Evolutionary conservation across 2,797 vertebrate genomes (phyloP).

Genomic region (Pelobates cultripes): DNA sequence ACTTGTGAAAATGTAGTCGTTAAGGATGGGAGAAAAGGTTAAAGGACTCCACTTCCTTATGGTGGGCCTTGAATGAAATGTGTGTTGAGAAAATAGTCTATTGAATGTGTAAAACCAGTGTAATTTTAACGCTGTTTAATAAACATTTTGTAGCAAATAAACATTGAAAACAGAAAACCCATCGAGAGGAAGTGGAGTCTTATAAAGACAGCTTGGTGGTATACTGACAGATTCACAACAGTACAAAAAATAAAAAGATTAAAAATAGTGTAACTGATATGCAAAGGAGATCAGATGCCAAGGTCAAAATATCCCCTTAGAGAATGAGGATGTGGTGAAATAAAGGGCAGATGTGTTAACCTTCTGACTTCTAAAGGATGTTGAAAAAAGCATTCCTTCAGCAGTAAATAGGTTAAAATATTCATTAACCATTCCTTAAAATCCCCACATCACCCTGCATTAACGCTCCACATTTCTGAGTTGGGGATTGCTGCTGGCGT

Average conservation of each 20-base stretch:
- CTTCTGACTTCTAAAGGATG: slow-evolving; percentile 27
- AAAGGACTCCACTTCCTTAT: too few species aligned
- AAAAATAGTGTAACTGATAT: slow-evolving; percentile 84
- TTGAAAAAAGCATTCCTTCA: slow-evolving; percentile 23
- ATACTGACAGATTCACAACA: slow-evolving; percentile 68
- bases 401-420: neutral
- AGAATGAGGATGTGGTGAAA: slow-evolving; percentile 47
- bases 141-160: too few species aligned
- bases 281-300: slow-evolving; percentile 75
- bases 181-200: slow-evolving; percentile 41
- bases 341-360: slow-evolving; percentile 40
- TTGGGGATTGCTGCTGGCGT: too few species aligned
- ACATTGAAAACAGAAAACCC: neutral
- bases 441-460: too few species aligned
- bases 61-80: too few species aligned
- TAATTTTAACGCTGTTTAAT: neutral
- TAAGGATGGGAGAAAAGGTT: too few species aligned
- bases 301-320: slow-evolving; percentile 67
- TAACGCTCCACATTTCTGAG: too few species aligned
- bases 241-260: slow-evolving; percentile 71
- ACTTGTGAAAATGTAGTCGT: too few species aligned
- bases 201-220: slow-evolving; percentile 28
- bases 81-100: too few species aligned
- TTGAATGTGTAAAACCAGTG: too few species aligned
- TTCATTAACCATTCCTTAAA: neutral